Conservation (phyloP, 2,797 vertebrate genomes). For the Coendou prehensilis region DNA sequence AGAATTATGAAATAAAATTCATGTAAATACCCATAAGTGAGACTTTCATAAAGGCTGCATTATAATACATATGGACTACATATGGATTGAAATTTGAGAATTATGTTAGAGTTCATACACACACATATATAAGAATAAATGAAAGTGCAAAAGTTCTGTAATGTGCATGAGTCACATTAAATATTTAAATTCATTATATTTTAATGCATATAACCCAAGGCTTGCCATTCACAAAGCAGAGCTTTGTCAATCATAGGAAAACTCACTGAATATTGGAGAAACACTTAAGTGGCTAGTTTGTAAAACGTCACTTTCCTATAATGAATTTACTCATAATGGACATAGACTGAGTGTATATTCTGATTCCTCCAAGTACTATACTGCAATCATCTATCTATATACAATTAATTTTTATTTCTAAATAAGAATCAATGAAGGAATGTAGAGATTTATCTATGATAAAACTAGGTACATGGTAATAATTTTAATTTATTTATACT, state of each 20-base stretch:
- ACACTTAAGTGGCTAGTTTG: neutral
- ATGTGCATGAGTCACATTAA: neutral
- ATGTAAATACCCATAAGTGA: neutral
- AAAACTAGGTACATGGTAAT: neutral
- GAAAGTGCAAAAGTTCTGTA: neutral
- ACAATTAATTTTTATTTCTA: neutral
- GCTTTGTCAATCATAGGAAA: neutral
- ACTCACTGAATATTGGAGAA: neutral
- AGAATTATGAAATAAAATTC: neutral
- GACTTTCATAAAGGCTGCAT: neutral
- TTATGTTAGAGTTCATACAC: neutral
- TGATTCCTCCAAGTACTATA: neutral
- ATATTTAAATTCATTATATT: constrained; percentile 23
- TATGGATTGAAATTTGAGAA: neutral
- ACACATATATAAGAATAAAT: neutral
- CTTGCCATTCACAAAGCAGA: neutral
- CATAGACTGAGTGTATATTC: neutral
- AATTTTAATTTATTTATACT: neutral
- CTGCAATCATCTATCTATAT: neutral
- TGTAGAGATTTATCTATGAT: neutral
- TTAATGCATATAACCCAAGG: neutral
- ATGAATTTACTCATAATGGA: neutral
- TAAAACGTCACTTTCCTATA: neutral
- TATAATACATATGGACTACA: neutral
- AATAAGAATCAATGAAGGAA: neutral